These are phyloP conservation scores for Rousettus madagascariensis DNA, from an alignment of 2,797 vertebrate species.

Conservation along the genomic window DNA sequence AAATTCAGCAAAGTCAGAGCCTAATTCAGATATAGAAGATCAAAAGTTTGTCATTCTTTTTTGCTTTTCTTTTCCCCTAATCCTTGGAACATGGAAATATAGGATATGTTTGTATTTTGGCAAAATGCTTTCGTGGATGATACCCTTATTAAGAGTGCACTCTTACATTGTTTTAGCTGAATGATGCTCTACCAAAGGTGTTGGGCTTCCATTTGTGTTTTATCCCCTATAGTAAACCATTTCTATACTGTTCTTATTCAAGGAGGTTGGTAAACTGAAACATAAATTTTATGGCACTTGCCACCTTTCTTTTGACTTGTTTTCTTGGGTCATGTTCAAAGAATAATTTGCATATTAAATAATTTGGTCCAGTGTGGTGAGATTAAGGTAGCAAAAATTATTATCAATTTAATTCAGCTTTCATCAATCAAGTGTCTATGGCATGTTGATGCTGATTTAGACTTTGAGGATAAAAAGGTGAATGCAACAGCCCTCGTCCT, in stretches of 20 bases:
- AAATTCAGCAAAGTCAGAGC: constrained; percentile 47
- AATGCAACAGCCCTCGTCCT: not conserved
- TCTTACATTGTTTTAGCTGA: not conserved
- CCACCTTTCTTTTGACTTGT: constrained; percentile 11
- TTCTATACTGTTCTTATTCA: constrained; percentile 29
- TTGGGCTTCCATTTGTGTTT: constrained; percentile 15
- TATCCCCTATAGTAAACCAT: not conserved
- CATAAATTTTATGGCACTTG: not conserved
- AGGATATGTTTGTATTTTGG: not conserved
- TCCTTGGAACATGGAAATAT: not conserved
- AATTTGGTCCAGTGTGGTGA: constrained; percentile 41
- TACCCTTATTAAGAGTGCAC: not conserved
- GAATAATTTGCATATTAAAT: constrained; percentile 19
- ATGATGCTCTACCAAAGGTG: not conserved
- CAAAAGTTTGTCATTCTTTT: constrained; percentile 30
- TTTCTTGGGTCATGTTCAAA: not conserved
- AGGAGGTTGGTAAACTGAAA: not conserved
- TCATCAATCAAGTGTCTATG: not conserved
- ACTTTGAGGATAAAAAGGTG: constrained; percentile 19
- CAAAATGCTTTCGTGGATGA: not conserved
- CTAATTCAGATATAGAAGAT: constrained; percentile 60
- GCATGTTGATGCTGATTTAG: not conserved
- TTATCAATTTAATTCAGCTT: not conserved
- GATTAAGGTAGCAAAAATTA: not conserved
- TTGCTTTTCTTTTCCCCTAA: not conserved